Evolutionary conservation across 64 coral and sea anemone genomes (phyloP).

Genomic region (Porites australiensis): DNA sequence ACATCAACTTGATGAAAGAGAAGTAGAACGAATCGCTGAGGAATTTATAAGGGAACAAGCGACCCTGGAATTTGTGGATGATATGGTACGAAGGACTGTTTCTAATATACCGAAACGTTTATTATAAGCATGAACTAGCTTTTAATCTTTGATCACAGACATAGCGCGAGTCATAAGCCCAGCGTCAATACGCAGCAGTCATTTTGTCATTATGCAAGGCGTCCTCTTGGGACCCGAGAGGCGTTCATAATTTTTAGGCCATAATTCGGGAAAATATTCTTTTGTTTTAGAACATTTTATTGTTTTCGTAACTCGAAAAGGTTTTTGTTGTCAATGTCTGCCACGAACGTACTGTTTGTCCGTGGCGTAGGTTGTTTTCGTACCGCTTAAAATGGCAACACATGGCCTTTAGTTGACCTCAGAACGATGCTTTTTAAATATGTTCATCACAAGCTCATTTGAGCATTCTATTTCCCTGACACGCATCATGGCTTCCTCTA

Average conservation of each 20-base stretch:
- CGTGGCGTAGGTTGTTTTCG: neutral
- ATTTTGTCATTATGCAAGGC: neutral
- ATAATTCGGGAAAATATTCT: neutral
- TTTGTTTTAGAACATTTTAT: neutral
- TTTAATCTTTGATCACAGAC: neutral
- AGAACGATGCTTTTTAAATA: too few species aligned
- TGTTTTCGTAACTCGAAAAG: conserved; percentile 4
- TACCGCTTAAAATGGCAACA: neutral
- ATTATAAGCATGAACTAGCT: neutral
- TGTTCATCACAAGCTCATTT: too few species aligned
- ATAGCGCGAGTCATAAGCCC: neutral
- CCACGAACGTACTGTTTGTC: neutral
- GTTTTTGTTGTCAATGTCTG: neutral
- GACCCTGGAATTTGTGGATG: conserved; percentile 93
- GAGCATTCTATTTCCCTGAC: too few species aligned
- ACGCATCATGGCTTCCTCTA: too few species aligned
- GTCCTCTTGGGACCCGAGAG: conserved; percentile 14
- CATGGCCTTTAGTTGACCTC: too few species aligned
- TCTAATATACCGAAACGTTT: neutral
- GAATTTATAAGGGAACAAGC: conserved; percentile 89
- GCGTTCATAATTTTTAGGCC: neutral
- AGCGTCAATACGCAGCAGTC: neutral
- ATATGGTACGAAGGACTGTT: conserved; percentile 64
- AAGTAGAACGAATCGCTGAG: conserved; percentile 86
- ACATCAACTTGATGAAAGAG: conserved; percentile 60